Evolutionary conservation across 2,113 vertebrate species (phyloP).

Genomic region (Rhinopomastus cyanomelas): DNA sequence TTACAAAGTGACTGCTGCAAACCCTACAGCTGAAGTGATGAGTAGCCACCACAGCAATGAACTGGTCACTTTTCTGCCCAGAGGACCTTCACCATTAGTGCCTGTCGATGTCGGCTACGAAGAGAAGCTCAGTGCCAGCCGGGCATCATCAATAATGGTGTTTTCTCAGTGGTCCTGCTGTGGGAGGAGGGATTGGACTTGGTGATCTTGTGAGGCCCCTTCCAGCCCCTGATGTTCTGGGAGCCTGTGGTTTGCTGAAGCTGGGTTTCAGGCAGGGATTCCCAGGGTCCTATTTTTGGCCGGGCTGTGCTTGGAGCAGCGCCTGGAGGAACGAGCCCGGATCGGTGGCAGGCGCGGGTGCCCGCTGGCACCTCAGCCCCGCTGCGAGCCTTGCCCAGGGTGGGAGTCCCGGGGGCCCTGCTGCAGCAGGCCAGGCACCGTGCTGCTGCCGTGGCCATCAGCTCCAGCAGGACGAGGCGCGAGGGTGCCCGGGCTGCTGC

Average conservation of each 20-base stretch:
- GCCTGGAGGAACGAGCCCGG: background rate
- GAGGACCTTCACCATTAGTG: accelerated
- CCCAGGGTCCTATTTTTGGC: constrained; percentile 4
- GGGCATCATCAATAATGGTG: background rate
- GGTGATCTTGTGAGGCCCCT: no score
- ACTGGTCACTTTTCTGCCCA: background rate
- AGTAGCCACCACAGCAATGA: background rate
- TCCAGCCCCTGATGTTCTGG: no score
- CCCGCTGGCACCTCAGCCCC: background rate
- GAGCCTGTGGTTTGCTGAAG: no score
- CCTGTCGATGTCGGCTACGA: accelerated
- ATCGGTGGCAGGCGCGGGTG: accelerated
- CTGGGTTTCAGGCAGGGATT: background rate
- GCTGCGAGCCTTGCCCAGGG: accelerated
- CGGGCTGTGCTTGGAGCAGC: background rate
- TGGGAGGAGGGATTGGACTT: no score
- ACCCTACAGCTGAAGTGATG: background rate
- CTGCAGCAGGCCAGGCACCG: accelerated
- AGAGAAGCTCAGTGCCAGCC: background rate
- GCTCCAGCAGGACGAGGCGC: accelerated
- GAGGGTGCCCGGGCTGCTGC: background rate
- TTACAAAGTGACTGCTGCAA: background rate
- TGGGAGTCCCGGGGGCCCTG: background rate
- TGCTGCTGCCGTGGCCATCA: accelerated
- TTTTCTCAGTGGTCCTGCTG: no score